Evolutionary conservation across 2,888 invertebrate species (phyloP).

Genomic region (Chymomyza caudatula): DNA sequence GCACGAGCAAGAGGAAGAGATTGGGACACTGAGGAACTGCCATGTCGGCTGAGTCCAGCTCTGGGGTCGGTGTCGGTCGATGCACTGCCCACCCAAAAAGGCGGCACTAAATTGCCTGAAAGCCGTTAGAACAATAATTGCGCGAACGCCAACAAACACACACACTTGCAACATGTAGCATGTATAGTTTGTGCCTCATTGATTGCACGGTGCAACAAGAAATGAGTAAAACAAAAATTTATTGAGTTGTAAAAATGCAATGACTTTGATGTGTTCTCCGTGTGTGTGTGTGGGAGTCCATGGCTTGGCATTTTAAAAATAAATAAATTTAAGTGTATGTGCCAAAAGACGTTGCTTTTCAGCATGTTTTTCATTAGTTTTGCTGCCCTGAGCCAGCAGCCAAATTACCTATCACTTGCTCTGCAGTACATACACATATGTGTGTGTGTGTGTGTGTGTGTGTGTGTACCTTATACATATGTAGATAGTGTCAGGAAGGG

Average conservation of each 20-base stretch:
- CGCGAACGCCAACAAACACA: conserved; percentile 40
- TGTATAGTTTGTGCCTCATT: conserved; percentile 15
- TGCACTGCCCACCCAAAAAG: conserved; percentile 68
- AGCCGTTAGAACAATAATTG: conserved; percentile 65
- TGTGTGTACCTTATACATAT: background rate
- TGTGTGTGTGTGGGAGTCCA: background rate
- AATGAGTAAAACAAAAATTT: conserved; percentile 46
- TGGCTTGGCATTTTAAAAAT: conserved; percentile 57
- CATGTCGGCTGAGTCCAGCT: background rate
- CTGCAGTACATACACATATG: background rate
- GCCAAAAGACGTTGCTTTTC: background rate
- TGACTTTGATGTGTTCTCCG: background rate
- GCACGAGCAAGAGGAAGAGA: background rate
- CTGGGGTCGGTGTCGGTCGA: conserved; percentile 48
- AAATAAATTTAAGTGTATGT: conserved; percentile 57
- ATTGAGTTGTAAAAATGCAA: conserved; percentile 67
- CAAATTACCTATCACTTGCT: too few relatives aligned
- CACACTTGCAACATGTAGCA: conserved; percentile 6
- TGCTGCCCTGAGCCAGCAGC: background rate
- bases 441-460: too few relatives aligned
- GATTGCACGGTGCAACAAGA: conserved; percentile 54
- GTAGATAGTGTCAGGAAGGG: conserved; percentile 28
- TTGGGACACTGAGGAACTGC: background rate
- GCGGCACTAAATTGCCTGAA: conserved; percentile 61
- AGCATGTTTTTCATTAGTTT: background rate